phyloP scores from a whole-genome alignment of 2,797 vertebrate genomes.

The Etheostoma nigrum region DNA sequence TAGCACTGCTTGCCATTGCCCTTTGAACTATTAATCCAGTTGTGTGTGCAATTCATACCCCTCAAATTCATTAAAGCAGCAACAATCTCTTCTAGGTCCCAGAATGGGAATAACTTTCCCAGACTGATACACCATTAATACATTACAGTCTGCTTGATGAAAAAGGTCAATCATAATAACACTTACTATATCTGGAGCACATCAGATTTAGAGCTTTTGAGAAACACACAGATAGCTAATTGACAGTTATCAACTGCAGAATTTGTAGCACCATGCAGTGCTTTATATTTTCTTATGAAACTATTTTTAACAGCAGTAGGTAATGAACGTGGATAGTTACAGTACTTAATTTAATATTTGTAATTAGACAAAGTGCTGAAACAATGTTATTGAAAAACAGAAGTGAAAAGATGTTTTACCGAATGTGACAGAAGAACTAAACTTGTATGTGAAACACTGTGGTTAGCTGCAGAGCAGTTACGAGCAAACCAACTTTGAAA shows the following conservation, averaged over 20 bases:
- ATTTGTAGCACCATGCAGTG: too few species aligned
- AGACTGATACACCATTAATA: too few species aligned
- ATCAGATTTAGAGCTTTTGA: too few species aligned
- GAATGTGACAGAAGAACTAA: slow-evolving; percentile 1
- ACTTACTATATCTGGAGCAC: too few species aligned
- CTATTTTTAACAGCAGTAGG: too few species aligned
- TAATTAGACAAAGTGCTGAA: neutral
- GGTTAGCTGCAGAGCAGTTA: neutral
- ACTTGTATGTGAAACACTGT: slow-evolving; percentile 14
- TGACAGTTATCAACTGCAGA: too few species aligned
- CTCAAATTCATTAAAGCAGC: neutral
- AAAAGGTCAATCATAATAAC: too few species aligned
- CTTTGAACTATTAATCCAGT: neutral
- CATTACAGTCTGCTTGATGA: too few species aligned
- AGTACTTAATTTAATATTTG: neutral
- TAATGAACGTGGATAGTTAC: neutral
- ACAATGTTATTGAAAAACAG: slow-evolving; percentile 25
- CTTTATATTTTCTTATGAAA: too few species aligned
- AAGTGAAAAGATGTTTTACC: slow-evolving; percentile 23
- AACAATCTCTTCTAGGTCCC: neutral
- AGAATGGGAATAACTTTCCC: too few species aligned
- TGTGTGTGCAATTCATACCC: neutral
- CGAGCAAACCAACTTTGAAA: neutral
- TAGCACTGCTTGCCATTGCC: neutral
- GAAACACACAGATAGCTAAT: too few species aligned